Base-by-base conservation (phyloP, 1,140 invertebrate genomes). In the Brachionus angularis region DNA sequence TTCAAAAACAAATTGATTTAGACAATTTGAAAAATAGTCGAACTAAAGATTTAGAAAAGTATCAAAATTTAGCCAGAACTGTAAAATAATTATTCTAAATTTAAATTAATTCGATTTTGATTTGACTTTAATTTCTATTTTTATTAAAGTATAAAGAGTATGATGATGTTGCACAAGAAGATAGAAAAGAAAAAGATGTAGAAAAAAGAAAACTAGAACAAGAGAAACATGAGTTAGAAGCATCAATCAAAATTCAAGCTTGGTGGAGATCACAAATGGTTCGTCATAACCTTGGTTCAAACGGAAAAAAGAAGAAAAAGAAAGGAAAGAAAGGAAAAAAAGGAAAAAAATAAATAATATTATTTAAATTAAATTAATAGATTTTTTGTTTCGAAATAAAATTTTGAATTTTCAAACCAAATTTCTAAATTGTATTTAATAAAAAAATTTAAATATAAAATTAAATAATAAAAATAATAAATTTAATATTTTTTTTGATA, bases 191-290 rank as follows among this genome's bases (percentile, higher is more conserved):
- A 12, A 67, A 67, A 47, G 62, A 67, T 34, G 36, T 18, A 27
- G 62, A 46, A 21, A 46, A 42, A 67, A 39, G 62, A 2, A 46
- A 67, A 21, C n/a, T 34, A 8, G 62, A 67, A 50, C 62, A 67
- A 23, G 62, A 67, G 16, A 67, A 67, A 50, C 16, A 34, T 34
- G 62, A 67, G 36, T 36, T 67, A 27, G 62, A 67, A 5, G 62
- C 62, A 1, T 27, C 62, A 10, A 47, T 49, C 29, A 47, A 67
- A 31, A 67, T 67, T 47, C 62, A 67, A 67, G 62, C 62, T 21
- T 67, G 62, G 62, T 67, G 62, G 62, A 46, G 62, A 33, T 47
- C 62, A 4, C 62, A 67, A 31, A 67, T 67, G 62, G 18, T 67
- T 21, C n/a, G 62, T 1, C 62, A 67, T 50, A 67, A 67, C 4